phyloP scores from a whole-genome alignment of 2,797 vertebrate genomes.

The Phoeniculus purpureus region DNA sequence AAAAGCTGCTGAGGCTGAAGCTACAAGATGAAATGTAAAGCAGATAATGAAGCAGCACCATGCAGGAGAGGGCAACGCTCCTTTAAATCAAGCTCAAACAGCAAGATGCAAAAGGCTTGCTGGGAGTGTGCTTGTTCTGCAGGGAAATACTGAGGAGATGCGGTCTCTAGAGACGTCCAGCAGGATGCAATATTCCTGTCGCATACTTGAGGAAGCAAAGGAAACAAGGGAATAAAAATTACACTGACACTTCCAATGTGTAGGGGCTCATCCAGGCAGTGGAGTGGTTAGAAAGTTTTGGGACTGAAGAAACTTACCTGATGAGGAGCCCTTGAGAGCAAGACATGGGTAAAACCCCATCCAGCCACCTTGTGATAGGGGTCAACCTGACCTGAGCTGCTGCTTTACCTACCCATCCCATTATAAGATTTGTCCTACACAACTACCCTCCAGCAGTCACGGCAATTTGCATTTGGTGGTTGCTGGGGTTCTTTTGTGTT shows the following conservation, averaged over 20 bases:
- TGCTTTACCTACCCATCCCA: background rate
- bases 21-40: background rate
- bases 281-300: accelerated
- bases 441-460: background rate
- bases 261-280: accelerated
- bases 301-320: background rate
- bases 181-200: background rate
- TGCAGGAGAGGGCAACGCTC: accelerated
- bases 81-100: background rate
- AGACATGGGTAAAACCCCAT: background rate
- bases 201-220: background rate
- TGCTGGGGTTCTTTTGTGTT: background rate
- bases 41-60: background rate
- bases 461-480: background rate
- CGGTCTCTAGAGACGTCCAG: background rate
- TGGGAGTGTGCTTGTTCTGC: background rate
- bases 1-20: background rate
- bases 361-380: background rate
- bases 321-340: background rate
- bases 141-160: background rate
- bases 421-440: background rate
- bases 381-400: background rate
- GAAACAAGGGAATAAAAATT: background rate
- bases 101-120: accelerated
- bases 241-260: accelerated